Evolutionary conservation across 1,140 invertebrate genomes (phyloP).

Genomic region (Bombyx mori): DNA sequence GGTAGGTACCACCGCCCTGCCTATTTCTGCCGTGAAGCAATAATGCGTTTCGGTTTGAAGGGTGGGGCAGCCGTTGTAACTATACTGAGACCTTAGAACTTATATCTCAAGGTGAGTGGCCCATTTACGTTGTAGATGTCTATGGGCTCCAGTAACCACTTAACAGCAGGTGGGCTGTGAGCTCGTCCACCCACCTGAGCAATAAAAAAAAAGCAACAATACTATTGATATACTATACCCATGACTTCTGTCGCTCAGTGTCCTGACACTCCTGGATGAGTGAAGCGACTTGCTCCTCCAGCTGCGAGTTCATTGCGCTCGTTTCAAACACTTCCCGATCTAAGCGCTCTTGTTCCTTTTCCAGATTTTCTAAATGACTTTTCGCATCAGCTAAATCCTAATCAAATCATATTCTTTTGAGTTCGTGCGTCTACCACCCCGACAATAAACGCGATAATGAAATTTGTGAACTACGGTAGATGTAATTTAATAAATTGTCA

Average conservation of each 20-base stretch:
- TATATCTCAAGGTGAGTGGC: too few species aligned
- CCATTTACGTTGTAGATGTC: too few species aligned
- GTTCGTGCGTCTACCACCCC: too few species aligned
- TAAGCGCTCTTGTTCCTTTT: constrained; percentile 40
- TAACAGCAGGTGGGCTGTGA: too few species aligned
- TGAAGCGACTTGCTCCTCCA: constrained; percentile 51
- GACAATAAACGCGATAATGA: neutral
- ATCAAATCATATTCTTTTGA: neutral
- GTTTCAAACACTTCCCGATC: constrained; percentile 34
- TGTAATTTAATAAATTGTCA: neutral
- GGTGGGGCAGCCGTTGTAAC: too few species aligned
- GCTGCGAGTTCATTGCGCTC: constrained; percentile 27
- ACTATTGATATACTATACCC: constrained; percentile 20
- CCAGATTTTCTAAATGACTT: constrained; percentile 30
- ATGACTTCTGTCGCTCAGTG: constrained; percentile 46
- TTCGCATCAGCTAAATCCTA: constrained; percentile 47
- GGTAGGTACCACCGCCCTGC: too few species aligned
- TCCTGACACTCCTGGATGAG: constrained; percentile 36
- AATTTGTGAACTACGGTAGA: neutral
- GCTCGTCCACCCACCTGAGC: too few species aligned
- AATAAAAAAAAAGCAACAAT: too few species aligned
- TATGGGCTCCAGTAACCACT: too few species aligned
- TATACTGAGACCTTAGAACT: too few species aligned
- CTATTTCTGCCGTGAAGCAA: too few species aligned
- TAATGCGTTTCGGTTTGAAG: too few species aligned